phyloP scores from a whole-genome alignment of 2,113 vertebrate species.

The Centrocercus urophasianus region DNA sequence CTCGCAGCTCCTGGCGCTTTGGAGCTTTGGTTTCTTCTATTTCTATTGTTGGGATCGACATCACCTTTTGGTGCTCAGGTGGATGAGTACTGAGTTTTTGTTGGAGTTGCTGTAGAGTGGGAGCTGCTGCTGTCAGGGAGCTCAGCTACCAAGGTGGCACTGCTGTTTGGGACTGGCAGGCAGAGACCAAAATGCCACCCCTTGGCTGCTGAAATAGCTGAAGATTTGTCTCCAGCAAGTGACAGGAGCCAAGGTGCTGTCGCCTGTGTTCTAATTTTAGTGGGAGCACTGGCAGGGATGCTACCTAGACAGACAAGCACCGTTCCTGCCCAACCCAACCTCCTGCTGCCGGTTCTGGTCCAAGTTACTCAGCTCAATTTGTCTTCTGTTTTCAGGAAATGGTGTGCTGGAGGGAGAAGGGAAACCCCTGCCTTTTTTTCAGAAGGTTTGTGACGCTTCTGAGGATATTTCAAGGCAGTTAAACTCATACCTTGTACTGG shows the following conservation, averaged over 20 bases:
- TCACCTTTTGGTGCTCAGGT: neutral
- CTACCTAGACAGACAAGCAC: slow-evolving; percentile 81
- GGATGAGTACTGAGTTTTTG: too few relatives aligned
- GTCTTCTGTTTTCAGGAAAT: slow-evolving; percentile 52
- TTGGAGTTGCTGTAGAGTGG: neutral
- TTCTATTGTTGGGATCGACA: neutral
- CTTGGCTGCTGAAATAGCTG: slow-evolving; percentile 74
- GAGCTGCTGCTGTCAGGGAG: neutral
- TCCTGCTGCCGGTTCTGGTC: slow-evolving; percentile 68
- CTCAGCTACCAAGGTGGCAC: slow-evolving; percentile 25
- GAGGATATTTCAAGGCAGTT: slow-evolving; percentile 10
- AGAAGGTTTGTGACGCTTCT: neutral
- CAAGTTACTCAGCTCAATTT: slow-evolving; percentile 71
- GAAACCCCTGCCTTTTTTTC: slow-evolving; percentile 52
- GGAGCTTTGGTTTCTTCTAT: accelerated
- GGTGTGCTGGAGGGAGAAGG: slow-evolving; percentile 54
- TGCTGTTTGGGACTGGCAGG: slow-evolving; percentile 66
- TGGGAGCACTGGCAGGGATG: slow-evolving; percentile 77
- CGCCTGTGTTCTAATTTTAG: slow-evolving; percentile 83
- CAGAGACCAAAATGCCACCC: slow-evolving; percentile 76
- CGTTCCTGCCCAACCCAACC: slow-evolving; percentile 74
- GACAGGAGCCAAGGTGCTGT: slow-evolving; percentile 81
- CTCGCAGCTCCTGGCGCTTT: neutral
- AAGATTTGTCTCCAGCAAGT: slow-evolving; percentile 80
- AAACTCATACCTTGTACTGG: neutral